These are phyloP conservation scores for Dolichotis patagonum DNA, from an alignment of 2,113 vertebrate genomes.

Conservation along the genomic window DNA sequence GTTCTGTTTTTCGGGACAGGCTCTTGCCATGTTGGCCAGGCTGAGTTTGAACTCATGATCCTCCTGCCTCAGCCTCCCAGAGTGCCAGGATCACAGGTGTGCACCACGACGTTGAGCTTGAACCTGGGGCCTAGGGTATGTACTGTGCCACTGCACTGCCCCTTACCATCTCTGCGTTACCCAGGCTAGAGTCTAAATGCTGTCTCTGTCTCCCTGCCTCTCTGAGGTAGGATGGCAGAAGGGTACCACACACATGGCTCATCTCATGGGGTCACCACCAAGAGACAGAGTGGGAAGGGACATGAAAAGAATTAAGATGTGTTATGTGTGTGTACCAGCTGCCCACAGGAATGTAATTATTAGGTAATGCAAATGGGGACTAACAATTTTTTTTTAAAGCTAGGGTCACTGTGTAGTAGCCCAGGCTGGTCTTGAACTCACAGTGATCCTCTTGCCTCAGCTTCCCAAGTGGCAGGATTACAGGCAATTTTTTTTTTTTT, in stretches of 20 bases:
- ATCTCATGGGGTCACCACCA: not conserved
- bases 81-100: not conserved
- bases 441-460: not conserved
- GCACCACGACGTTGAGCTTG: not conserved
- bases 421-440: not conserved
- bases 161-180: not conserved
- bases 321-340: not conserved
- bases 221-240: not conserved
- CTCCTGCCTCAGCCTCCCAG: not conserved
- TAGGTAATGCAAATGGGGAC: not conserved
- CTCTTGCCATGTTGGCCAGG: not conserved
- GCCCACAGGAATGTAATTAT: not conserved
- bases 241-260: not conserved
- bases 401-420: not conserved
- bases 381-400: not conserved
- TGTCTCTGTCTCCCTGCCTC: not conserved
- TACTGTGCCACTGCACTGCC: not conserved
- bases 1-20: not conserved
- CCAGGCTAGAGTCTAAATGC: not conserved
- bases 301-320: not conserved
- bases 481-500: not conserved
- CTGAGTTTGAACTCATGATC: not conserved
- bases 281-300: not conserved
- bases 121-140: not conserved
- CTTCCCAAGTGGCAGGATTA: not conserved